Evolutionary conservation across 2,888 invertebrate genomes (phyloP), one percentile per base, ranked within the genome.

Genomic region (Lutraria lutraria): DNA sequence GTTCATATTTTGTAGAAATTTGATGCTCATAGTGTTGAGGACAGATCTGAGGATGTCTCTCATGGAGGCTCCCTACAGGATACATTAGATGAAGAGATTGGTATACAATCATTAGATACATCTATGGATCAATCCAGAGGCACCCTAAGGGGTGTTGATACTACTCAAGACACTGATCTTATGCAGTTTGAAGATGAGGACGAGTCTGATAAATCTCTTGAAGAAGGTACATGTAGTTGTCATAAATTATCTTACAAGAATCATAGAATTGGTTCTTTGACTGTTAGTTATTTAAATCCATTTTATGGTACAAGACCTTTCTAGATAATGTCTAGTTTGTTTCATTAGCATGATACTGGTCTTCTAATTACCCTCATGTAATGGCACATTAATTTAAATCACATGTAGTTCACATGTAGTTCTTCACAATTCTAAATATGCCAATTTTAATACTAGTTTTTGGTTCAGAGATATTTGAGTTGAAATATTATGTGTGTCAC

Each of bases 201-300:
- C 81, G 93, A 89, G 31, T 91, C 91, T n/a, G 92, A 93, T 52
- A 87, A 87, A 79, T 88, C 94, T 19, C 88, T 93, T 15, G 93
- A 93, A 52, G 90, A 91, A 60, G 92, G 91, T n/a, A n/a, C n/a
- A n/a, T n/a, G n/a, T 84, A 83, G 52, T n/a, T 68, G n/a, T 8
- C 88, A 88, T 56, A 56, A 16, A 56, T 16, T 56, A 56, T 56
- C 56, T 56, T 15, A 16, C 15, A 19, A n/a, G n/a, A n/a, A n/a
- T n/a, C 13, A 56, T 56, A 68, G 4, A 2, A n/a, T 63, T 21
- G 63, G n/a, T 68, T 68, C n/a, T 68, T 68, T 68, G 63, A 4
- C 21, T 43, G 43, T 8, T 43, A 43, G 43, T 43, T 43, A 43
- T 43, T 43, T 8, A 43, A 43, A 43, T 43, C 43, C 43, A 43